phyloP scores from a whole-genome alignment of 1,140 invertebrate genomes.

The Epicauta chinensis region DNA sequence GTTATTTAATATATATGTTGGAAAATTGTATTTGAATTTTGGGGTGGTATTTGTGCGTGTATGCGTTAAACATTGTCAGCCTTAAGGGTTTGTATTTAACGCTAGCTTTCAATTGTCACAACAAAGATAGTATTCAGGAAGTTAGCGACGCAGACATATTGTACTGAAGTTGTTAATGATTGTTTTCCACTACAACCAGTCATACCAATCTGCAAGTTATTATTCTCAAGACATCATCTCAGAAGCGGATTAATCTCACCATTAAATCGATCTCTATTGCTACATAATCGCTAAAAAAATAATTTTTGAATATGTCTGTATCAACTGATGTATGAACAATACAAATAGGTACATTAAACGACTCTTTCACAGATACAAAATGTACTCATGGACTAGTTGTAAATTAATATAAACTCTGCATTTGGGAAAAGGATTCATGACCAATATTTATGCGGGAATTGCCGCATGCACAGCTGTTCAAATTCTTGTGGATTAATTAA shows the following conservation, averaged over 20 bases:
- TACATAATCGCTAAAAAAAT: too few relatives aligned
- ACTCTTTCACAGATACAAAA: too few relatives aligned
- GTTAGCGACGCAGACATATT: conserved; percentile 20
- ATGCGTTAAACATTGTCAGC: conserved; percentile 5
- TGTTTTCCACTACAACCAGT: conserved; percentile 18
- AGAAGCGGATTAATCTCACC: conserved; percentile 15
- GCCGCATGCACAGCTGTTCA: too few relatives aligned
- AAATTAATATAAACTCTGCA: too few relatives aligned
- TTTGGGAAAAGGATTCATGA: too few relatives aligned
- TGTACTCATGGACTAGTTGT: too few relatives aligned
- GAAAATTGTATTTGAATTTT: background rate
- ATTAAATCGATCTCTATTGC: background rate
- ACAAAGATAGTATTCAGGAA: conserved; percentile 15
- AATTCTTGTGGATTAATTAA: too few relatives aligned
- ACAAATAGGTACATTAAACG: too few relatives aligned
- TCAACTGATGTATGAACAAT: too few relatives aligned
- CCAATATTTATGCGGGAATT: too few relatives aligned
- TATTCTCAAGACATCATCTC: conserved; percentile 12
- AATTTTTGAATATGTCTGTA: too few relatives aligned
- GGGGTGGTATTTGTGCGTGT: conserved; percentile 13
- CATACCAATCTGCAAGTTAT: conserved; percentile 16
- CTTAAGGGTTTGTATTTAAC: conserved; percentile 9
- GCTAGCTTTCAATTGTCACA: conserved; percentile 13
- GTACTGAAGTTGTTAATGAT: conserved; percentile 20
- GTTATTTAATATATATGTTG: conserved; percentile 17